Conservation (phyloP, 2,797 vertebrate species). For the Crotalus adamanteus region DNA sequence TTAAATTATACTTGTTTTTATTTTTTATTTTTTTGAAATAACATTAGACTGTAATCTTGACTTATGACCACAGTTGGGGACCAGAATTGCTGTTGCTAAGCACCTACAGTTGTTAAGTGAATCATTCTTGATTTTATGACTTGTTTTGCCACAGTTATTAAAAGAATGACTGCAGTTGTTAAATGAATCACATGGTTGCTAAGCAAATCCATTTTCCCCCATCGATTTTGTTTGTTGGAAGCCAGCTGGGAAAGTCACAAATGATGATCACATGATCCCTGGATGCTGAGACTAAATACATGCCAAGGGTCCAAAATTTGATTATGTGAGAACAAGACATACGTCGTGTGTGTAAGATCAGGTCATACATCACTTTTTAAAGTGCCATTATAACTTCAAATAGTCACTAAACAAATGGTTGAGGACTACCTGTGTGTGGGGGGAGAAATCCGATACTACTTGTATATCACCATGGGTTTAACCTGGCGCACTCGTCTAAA, state of each 20-base stretch:
- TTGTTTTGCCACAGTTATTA: neutral
- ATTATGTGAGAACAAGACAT: neutral
- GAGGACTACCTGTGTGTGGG: neutral
- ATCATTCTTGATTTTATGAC: neutral
- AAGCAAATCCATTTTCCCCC: neutral
- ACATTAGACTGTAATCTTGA: neutral
- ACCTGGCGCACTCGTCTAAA: constrained; percentile 22
- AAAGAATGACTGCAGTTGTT: neutral
- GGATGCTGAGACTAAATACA: neutral
- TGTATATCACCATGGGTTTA: neutral
- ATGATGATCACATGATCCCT: neutral
- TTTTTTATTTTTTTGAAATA: constrained; percentile 4
- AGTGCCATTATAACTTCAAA: neutral
- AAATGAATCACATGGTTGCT: neutral
- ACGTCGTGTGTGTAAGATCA: neutral
- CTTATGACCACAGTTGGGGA: neutral
- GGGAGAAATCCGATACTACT: neutral
- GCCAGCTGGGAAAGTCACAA: neutral
- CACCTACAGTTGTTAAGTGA: neutral
- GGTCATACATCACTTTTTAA: neutral
- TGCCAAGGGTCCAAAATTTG: neutral
- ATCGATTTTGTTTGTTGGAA: neutral
- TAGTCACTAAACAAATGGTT: neutral
- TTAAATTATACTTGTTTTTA: neutral
- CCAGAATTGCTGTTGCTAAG: neutral